These are phyloP conservation scores for Syrista parreyssii DNA, from an alignment of 2,888 invertebrate species.

Conservation along the genomic window DNA sequence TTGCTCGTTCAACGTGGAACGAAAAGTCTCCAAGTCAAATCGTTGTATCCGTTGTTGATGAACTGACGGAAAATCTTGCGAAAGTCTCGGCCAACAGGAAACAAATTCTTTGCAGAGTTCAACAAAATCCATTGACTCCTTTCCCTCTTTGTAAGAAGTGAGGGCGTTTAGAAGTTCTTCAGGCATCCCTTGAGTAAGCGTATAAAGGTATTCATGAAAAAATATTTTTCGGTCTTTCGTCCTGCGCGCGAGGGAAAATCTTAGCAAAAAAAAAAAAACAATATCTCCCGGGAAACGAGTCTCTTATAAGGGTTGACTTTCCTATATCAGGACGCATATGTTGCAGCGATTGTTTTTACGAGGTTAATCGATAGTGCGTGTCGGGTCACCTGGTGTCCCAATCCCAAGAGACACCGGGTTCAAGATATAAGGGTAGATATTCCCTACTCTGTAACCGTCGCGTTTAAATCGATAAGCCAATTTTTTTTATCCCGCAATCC, in stretches of 20 bases:
- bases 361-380: slow-evolving; percentile 20
- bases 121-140: no score
- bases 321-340: slow-evolving; percentile 9
- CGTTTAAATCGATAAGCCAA: neutral
- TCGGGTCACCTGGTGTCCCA: slow-evolving; percentile 20
- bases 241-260: neutral
- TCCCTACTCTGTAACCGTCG: neutral
- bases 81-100: no score
- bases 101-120: no score
- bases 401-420: slow-evolving; percentile 13
- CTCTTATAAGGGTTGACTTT: neutral
- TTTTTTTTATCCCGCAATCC: neutral
- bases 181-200: neutral
- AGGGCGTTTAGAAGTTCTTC: neutral
- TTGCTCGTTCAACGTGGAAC: no score
- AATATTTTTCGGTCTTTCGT: neutral
- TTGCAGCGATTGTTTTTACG: slow-evolving; percentile 19
- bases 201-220: neutral
- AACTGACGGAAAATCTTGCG: no score
- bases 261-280: neutral
- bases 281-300: neutral
- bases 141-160: no score
- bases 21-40: no score
- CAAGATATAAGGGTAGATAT: slow-evolving; percentile 6
- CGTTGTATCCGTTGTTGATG: no score